Evolutionary conservation across 2,113 vertebrate genomes (phyloP).

Genomic region (Takifugu flavidus): DNA sequence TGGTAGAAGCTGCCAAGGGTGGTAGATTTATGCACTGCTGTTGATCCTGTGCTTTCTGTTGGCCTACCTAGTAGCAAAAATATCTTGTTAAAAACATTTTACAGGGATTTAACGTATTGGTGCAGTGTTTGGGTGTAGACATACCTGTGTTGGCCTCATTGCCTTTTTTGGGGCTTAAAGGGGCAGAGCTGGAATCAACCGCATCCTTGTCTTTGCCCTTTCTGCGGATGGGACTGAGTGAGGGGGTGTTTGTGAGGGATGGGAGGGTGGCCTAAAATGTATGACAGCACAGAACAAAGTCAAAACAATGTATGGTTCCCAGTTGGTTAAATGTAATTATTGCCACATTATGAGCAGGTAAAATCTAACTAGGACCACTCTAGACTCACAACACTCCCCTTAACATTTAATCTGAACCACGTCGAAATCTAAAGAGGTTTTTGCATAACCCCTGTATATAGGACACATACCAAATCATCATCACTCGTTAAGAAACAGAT

Average conservation of each 20-base stretch:
- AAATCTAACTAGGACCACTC: neutral
- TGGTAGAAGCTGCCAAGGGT: conserved; percentile 92
- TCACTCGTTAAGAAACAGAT: too few relatives aligned
- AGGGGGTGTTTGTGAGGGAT: conserved; percentile 89
- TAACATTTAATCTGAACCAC: too few relatives aligned
- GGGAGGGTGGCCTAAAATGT: conserved; percentile 85
- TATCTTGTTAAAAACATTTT: neutral
- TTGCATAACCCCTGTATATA: too few relatives aligned
- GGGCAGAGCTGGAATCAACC: conserved; percentile 76
- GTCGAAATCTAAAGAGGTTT: too few relatives aligned
- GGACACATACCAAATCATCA: too few relatives aligned
- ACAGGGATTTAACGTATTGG: neutral
- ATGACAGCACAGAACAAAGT: neutral
- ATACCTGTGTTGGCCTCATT: conserved; percentile 84
- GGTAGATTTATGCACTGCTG: conserved; percentile 84
- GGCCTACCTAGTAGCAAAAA: conserved; percentile 78
- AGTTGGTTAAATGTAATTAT: too few relatives aligned
- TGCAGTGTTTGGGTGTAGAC: neutral
- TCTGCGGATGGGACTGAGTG: conserved; percentile 92
- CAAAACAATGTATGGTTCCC: neutral
- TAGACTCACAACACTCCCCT: too few relatives aligned
- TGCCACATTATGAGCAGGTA: neutral
- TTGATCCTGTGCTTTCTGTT: conserved; percentile 78
- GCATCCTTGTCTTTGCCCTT: conserved; percentile 92
- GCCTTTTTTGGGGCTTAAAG: conserved; percentile 92